These are phyloP conservation scores for Aphis gossypii DNA, from an alignment of 1,140 invertebrate species.

Conservation along the genomic window DNA sequence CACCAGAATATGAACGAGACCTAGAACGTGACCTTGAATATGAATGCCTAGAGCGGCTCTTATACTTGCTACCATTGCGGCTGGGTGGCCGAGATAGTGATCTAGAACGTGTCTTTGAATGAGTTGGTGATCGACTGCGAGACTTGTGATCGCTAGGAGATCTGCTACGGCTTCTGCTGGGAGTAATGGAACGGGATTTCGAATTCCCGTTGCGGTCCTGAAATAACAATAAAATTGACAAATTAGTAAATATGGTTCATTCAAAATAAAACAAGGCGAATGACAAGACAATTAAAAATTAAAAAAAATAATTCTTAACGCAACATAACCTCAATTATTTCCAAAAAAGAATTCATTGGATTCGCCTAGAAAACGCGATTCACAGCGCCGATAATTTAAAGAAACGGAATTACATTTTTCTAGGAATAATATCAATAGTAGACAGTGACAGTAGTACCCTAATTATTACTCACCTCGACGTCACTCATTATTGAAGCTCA, in stretches of 20 bases:
- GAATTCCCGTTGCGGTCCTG: conserved; percentile 46
- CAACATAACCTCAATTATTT: conserved; percentile 43
- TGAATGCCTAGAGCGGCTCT: conserved; percentile 54
- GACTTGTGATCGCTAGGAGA: conserved; percentile 45
- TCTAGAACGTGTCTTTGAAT: conserved; percentile 54
- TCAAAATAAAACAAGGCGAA: neutral
- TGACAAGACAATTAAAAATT: neutral
- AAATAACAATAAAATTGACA: neutral
- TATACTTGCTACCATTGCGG: conserved; percentile 46
- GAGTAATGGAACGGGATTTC: conserved; percentile 30
- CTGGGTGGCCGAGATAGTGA: conserved; percentile 42
- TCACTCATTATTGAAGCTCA: conserved; percentile 34
- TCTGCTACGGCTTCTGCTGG: conserved; percentile 47
- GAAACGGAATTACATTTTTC: neutral
- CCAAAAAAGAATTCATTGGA: neutral
- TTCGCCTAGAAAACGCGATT: neutral
- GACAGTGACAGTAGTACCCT: neutral
- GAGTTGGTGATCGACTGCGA: conserved; percentile 54
- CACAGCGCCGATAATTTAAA: neutral
- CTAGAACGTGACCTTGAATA: conserved; percentile 61
- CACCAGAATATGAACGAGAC: conserved; percentile 60
- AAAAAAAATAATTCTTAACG: neutral
- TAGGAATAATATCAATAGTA: neutral
- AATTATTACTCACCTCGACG: conserved; percentile 44
- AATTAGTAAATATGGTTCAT: neutral